Conservation (phyloP, 2,797 vertebrate species). For the Onychomys arenicola region DNA sequence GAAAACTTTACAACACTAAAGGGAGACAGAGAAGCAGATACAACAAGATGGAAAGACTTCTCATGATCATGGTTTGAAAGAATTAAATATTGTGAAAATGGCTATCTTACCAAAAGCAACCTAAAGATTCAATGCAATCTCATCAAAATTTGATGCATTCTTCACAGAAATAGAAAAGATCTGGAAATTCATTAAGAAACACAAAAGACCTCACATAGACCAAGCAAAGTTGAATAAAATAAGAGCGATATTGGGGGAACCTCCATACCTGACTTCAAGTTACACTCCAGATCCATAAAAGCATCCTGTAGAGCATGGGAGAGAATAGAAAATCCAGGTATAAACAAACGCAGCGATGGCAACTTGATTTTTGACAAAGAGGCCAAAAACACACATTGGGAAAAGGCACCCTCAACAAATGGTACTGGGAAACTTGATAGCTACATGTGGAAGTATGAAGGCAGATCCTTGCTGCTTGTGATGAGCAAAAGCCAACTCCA, state of each 20-base stretch:
- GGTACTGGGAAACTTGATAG: not conserved
- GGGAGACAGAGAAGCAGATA: not conserved
- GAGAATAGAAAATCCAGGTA: not conserved
- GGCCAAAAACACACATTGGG: no score
- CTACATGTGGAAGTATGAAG: not conserved
- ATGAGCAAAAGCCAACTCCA: not conserved
- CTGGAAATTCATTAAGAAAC: not conserved
- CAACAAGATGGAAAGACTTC: not conserved
- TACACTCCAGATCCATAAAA: not conserved
- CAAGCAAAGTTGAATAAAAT: not conserved
- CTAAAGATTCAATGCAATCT: not conserved
- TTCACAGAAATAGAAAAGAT: no score
- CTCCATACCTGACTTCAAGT: not conserved
- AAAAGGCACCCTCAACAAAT: not conserved
- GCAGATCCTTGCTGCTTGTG: not conserved
- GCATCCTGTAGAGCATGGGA: not conserved
- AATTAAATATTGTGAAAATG: not conserved
- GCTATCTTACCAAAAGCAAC: not conserved
- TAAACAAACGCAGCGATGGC: not conserved
- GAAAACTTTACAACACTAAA: not conserved
- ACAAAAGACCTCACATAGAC: not conserved
- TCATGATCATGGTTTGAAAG: not conserved
- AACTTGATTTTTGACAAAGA: not conserved
- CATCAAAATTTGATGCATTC: no score
- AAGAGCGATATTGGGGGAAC: not conserved